phyloP scores from a whole-genome alignment of 2,113 vertebrate species.

The Bubo blakistoni region DNA sequence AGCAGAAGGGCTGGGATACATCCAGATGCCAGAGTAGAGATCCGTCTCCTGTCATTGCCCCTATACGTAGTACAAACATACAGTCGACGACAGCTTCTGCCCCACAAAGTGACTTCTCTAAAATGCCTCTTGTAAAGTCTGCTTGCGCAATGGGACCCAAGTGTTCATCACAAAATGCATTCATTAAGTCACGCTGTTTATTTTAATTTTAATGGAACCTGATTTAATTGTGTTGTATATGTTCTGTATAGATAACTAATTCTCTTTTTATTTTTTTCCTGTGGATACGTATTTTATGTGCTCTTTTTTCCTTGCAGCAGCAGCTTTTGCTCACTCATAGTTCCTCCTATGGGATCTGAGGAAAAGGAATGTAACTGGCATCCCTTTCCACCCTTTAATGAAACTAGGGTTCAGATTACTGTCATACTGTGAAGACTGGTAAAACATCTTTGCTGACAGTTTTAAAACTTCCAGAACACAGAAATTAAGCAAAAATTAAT shows the following conservation, averaged over 20 bases:
- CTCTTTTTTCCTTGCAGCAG: background rate
- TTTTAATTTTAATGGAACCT: conserved; percentile 64
- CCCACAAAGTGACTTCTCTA: background rate
- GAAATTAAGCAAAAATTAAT: conserved; percentile 4
- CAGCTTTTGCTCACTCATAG: background rate
- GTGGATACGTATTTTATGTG: background rate
- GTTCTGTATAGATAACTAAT: conserved; percentile 6
- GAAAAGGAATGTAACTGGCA: background rate
- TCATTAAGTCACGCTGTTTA: conserved; percentile 40
- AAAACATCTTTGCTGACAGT: background rate
- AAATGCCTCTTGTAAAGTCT: background rate
- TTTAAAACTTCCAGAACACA: background rate
- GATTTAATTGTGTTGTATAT: conserved; percentile 57
- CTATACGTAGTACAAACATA: accelerated
- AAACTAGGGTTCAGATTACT: background rate
- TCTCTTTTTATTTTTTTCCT: background rate
- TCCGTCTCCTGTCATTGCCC: background rate
- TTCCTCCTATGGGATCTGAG: background rate
- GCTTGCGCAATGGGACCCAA: background rate
- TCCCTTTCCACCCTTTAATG: background rate
- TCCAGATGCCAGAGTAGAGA: background rate
- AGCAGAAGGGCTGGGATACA: background rate
- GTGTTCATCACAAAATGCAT: background rate
- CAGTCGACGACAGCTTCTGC: background rate
- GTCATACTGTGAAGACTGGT: background rate